Percentiles rank a stretch among this genome's conserved stretches.
These are phyloP conservation scores for Merluccius polli DNA, from an alignment of 2,797 vertebrate species.

Conservation along the genomic window DNA sequence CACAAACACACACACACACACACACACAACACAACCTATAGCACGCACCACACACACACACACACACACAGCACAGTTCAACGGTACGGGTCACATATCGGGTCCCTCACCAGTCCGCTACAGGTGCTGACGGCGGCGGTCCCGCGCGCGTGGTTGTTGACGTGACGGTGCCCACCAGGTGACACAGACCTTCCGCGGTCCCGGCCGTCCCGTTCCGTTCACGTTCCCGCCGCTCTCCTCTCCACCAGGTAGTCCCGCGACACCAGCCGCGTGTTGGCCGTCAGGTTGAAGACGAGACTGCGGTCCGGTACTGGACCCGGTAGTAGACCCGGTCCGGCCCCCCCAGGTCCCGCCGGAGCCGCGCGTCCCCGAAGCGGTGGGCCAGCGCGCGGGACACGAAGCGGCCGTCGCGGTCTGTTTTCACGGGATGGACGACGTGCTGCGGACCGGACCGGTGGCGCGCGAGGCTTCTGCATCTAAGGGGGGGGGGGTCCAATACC, in stretches of 20 bases:
- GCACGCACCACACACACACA: slow-evolving; percentile 1
- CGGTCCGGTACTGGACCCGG: slow-evolving; percentile 73
- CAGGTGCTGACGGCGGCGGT: slow-evolving; percentile 87
- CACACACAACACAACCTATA: no score
- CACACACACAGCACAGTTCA: neutral
- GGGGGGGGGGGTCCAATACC: no score
- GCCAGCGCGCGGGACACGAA: slow-evolving; percentile 81
- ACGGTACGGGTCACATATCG: no score
- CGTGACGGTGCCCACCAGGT: slow-evolving; percentile 79
- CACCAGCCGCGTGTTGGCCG: slow-evolving; percentile 74
- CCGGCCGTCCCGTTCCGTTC: slow-evolving; percentile 59
- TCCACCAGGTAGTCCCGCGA: slow-evolving; percentile 81
- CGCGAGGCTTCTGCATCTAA: slow-evolving; percentile 74
- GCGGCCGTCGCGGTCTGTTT: slow-evolving; percentile 73
- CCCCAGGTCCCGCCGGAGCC: slow-evolving; percentile 72
- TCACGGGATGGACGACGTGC: slow-evolving; percentile 80
- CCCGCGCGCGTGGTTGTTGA: slow-evolving; percentile 56
- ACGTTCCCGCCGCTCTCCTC: slow-evolving; percentile 74
- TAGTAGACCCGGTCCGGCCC: slow-evolving; percentile 73
- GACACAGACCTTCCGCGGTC: slow-evolving; percentile 69
- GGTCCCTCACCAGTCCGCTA: slow-evolving; percentile 81
- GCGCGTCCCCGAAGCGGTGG: slow-evolving; percentile 58
- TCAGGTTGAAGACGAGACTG: slow-evolving; percentile 83
- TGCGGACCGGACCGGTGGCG: slow-evolving; percentile 68
- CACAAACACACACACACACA: no score